A percentile compares a stretch with the other conserved stretches of the same genome.
Evolutionary conservation across 2,797 vertebrate genomes (phyloP).

Genomic region (Tamandua tetradactyla): DNA sequence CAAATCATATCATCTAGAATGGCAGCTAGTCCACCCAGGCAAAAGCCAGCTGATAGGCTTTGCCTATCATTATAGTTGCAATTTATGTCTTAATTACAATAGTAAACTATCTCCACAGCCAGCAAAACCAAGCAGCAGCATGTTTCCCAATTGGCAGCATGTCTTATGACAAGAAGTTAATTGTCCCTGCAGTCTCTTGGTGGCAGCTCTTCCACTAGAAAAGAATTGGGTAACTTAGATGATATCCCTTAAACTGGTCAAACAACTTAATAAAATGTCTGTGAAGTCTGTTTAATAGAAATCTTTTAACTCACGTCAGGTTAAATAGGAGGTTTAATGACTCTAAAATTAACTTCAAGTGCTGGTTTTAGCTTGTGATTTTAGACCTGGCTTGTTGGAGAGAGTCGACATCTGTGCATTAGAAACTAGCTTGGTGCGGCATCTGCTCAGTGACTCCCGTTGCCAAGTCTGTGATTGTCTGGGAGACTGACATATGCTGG

Average conservation of each 20-base stretch:
- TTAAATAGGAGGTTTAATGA: slow-evolving; percentile 49
- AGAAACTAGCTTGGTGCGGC: neutral
- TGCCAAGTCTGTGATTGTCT: neutral
- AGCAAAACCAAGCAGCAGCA: neutral
- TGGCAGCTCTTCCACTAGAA: neutral
- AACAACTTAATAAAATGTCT: slow-evolving; percentile 49
- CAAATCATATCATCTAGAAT: neutral
- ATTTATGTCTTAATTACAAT: neutral
- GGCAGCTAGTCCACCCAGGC: accelerated
- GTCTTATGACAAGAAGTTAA: slow-evolving; percentile 19
- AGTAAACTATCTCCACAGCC: neutral
- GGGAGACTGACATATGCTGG: slow-evolving; percentile 24
- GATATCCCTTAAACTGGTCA: slow-evolving; percentile 4
- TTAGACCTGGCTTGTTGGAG: neutral
- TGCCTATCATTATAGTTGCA: neutral
- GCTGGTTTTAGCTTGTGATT: neutral
- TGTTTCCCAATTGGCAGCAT: neutral
- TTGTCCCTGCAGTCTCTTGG: neutral
- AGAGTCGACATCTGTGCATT: neutral
- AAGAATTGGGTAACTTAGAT: neutral
- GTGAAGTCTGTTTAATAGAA: slow-evolving; percentile 15
- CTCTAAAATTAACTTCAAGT: slow-evolving; percentile 49
- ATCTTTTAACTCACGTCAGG: slow-evolving; percentile 22
- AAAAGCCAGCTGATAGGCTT: neutral
- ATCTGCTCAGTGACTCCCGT: neutral